Evolutionary conservation across 2,113 vertebrate genomes (phyloP), one percentile per base, ranked within the genome.

Genomic region (Aegypius monachus): DNA sequence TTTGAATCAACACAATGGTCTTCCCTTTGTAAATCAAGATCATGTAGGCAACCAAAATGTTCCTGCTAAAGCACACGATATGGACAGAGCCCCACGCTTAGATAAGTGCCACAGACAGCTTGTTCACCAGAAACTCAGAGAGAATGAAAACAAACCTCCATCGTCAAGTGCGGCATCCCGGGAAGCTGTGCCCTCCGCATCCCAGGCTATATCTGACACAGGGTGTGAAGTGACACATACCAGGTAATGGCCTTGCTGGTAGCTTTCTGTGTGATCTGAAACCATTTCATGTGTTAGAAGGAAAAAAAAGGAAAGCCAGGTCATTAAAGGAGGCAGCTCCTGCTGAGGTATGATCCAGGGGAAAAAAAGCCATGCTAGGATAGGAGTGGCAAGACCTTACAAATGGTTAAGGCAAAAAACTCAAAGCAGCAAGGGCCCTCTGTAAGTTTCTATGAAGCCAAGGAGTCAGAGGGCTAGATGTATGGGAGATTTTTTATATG

Each of bases 171-270:
- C 0, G 16, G 85, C 88, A 25, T 31, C 88, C 20, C 26, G 2
- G 85, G 96, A 93, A 63, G 82, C 93, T 3, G 47, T 45, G 50
- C 81, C 97, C 36, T 93, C 94, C 53, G 61, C 93, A 4, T 96
- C 97, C 32, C 62, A 3, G 75, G 72, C 95, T 48, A 0, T 63
- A 9, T 75, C 88, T 79, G 88, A 80, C 87, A 16, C 87, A 3
- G 93, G 61, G 11, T 43, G 91, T 71, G 95, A 96, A 43, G 94
- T 90, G 75, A 97, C 90, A 61, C 88, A n/a, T 19, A 90, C 94
- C 95, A 98, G 98, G 98, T 98, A 97, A 93, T 8, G 59, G 62
- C 83, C 55, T 71, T 17, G 38, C 9, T 59, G 52, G 45, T 19
- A 2, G 31, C 68, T 67, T 62, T 50, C 62, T 91, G 27, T 19